Percentiles rank a stretch among this genome's conserved stretches.
Conservation (phyloP, 2,888 invertebrate genomes). For the Coecobrya sp. region DNA sequence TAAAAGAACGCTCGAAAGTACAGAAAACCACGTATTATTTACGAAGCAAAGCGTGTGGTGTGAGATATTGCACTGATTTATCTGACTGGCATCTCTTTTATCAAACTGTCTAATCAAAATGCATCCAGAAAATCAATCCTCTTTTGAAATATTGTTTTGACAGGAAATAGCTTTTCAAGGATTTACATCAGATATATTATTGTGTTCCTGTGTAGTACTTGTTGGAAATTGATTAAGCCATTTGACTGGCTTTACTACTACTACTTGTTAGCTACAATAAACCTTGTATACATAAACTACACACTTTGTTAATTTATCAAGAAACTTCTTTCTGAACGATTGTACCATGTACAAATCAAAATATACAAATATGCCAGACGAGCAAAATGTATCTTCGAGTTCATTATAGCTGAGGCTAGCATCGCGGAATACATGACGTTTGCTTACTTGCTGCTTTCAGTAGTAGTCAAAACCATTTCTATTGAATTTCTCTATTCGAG, state of each 20-base stretch:
- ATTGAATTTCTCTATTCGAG: slow-evolving; percentile 29
- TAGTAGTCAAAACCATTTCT: background rate
- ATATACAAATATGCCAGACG: slow-evolving; percentile 27
- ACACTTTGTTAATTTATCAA: slow-evolving; percentile 30
- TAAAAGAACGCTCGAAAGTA: background rate
- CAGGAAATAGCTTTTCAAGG: slow-evolving; percentile 48
- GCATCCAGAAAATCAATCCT: slow-evolving; percentile 24
- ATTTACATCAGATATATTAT: slow-evolving; percentile 15
- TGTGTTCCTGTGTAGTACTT: slow-evolving; percentile 32
- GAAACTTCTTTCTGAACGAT: slow-evolving; percentile 36
- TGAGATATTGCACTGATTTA: slow-evolving; percentile 66
- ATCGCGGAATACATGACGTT: background rate
- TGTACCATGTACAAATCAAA: background rate
- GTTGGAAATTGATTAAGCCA: slow-evolving; percentile 20
- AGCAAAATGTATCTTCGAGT: background rate
- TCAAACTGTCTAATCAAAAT: slow-evolving; percentile 66
- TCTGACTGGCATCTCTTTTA: slow-evolving; percentile 70
- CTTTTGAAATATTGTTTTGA: slow-evolving; percentile 59
- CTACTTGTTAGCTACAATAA: background rate
- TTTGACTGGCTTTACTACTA: slow-evolving; percentile 11
- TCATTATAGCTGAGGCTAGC: background rate
- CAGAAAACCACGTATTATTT: slow-evolving; percentile 7
- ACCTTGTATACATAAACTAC: background rate
- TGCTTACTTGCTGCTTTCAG: background rate
- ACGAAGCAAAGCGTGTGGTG: slow-evolving; percentile 1